Base-by-base conservation (phyloP, 2,797 vertebrate genomes). In the Phalanger gymnotis region DNA sequence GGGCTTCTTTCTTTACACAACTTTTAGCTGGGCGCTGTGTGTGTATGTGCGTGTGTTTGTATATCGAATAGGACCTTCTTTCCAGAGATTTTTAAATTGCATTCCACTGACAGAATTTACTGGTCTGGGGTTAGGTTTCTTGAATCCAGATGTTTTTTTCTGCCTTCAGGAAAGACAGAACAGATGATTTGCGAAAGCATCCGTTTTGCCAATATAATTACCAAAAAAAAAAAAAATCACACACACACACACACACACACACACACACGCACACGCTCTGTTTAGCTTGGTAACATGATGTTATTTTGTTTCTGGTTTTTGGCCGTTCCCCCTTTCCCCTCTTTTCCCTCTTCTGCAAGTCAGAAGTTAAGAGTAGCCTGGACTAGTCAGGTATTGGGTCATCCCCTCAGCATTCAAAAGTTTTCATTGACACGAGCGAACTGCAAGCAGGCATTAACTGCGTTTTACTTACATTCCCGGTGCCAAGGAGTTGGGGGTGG, bases 111-210 rank as follows among this genome's bases (percentile, higher is more conserved):
- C 92, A 92, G 34, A 28, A 2, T 93, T 93, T 73, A 53, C 94
- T 52, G 95, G 47, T 94, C 66, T 92, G 89, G 81, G 96, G 34
- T 92, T 94, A 93, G 90, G 92, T 40, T 58, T 95, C 97, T 95
- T 93, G 96, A 94, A 94, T 97, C 96, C 97, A 96, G 96, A 97
- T 96, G 96, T 96, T 92, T 91, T 47, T 91, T 90, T 94, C 89
- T 58, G 92, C 93, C 95, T 95, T 92, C 81, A 87, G 95, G 95
- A 97, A 94, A 95, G 96, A 96, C 94, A 91, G 94, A 96, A 90
- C 81, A 94, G 95, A 98, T 97, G 96, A 96, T 96, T 97, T 96
- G 96, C 95, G 95, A 95, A 95, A 94, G 94, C 93, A 16, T 73
- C 47, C 94, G 27, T 95, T 51, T 95, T 94, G 96, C 95, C 96